Base-by-base conservation (phyloP, 2,797 vertebrate genomes). In the Distichodus sexfasciatus region DNA sequence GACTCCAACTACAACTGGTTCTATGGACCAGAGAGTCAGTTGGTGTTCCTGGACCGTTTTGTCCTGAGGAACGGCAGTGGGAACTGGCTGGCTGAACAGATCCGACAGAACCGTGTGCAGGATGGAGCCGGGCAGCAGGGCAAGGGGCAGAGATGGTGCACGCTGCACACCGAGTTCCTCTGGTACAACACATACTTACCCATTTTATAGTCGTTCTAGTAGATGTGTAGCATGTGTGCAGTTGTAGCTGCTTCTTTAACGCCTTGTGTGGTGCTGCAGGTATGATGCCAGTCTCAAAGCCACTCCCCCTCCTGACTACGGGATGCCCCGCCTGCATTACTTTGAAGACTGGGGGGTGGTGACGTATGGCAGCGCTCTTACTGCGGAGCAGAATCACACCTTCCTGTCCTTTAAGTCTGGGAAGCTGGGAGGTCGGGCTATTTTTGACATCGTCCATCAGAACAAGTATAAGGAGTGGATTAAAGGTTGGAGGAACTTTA, bases 1-100 rank as follows among this genome's bases (percentile, higher is more conserved):
- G 97, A 99, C 83, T 99, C 97, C 72, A 99, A 99, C 89, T 99
- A 97, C 81, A 99, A 99, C 88, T 99, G 97, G 97, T 99, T 99
- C 89, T 99, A 99, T 0, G 97, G 97, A 6, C 97, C 97, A 0
- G 97, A 99, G 86, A 99, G 97, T 76, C 97, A 99, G 77, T 85
- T 99, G 87, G 95, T 98, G 48, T 99, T 99, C 84, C 85, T 99
- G 14, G 97, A 99, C 83, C 95, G 92, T 60, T 99, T 94, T 2
- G 93, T 99, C 69, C 88, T 99, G 92, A 93, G 95, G 70, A 99
- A 99, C 0, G 97, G 97, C 83, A 98, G 96, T 15, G 97, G 96
- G 36, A 99, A 99, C 86, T 99, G 97, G 96, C 77, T 99, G 81
- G 96, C 97, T 36, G 91, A 95, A 53, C 88, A 91, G 71, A 96